Conservation (phyloP, 2,797 vertebrate species). For the Tamandua tetradactyla region DNA sequence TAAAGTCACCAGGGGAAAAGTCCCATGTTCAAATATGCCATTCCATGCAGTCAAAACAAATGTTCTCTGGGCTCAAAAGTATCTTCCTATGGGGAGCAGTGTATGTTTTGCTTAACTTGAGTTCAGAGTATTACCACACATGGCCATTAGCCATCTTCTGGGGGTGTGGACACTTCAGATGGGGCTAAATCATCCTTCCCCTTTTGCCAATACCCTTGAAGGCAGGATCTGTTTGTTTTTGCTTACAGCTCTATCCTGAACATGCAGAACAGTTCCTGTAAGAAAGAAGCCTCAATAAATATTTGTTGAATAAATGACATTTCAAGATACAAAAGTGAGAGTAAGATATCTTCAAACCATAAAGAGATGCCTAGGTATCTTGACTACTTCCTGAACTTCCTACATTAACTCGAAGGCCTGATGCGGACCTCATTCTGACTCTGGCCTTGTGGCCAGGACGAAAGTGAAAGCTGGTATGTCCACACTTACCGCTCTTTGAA, state of each 20-base stretch:
- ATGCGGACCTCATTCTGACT: background rate
- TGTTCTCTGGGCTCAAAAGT: background rate
- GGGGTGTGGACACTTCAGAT: too few species aligned
- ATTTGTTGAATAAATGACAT: background rate
- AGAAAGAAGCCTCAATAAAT: background rate
- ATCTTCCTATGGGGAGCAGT: fast-evolving
- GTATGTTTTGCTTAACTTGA: background rate
- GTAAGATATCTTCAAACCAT: background rate
- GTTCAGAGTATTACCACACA: background rate
- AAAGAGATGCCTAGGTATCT: too few species aligned
- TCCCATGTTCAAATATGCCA: background rate
- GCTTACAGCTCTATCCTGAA: background rate
- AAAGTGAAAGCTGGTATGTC: background rate
- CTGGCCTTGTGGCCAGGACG: background rate
- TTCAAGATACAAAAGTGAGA: background rate
- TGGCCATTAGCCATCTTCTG: background rate
- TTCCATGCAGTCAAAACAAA: background rate
- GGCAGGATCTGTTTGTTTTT: background rate
- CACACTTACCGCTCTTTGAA: background rate
- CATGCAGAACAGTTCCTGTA: background rate
- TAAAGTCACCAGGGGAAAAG: background rate
- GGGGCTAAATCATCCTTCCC: fast-evolving
- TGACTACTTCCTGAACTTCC: background rate
- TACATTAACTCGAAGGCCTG: background rate
- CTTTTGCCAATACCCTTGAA: background rate